These are phyloP conservation scores for Intellagama lesueurii DNA, from an alignment of 2,797 vertebrate species.

Conservation along the genomic window DNA sequence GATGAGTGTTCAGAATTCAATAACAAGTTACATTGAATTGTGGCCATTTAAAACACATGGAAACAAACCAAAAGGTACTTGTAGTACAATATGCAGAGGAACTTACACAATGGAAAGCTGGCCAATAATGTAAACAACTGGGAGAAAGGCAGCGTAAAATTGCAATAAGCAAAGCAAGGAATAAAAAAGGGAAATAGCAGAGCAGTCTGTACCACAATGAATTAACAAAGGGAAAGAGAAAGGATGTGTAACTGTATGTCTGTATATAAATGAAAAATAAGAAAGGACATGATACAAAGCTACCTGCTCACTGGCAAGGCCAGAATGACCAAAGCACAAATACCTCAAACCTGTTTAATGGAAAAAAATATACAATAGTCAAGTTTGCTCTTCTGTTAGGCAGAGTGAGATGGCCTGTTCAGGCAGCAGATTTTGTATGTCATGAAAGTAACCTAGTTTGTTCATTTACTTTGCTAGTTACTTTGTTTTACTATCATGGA, in stretches of 20 bases:
- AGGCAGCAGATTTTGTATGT: not conserved
- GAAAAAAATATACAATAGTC: not conserved
- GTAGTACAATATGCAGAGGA: not conserved
- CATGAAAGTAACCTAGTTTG: not conserved
- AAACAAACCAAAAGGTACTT: not conserved
- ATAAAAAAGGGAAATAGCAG: too few species aligned
- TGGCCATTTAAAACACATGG: not conserved
- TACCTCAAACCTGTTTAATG: not conserved
- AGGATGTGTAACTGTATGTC: not conserved
- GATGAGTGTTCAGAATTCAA: not conserved
- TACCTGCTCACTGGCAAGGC: not conserved
- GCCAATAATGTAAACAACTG: not conserved
- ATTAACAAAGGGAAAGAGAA: not conserved
- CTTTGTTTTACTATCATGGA: too few species aligned
- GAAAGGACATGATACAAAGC: not conserved
- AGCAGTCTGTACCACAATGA: not conserved
- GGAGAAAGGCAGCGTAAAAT: too few species aligned
- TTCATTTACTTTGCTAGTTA: too few species aligned
- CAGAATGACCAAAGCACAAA: not conserved
- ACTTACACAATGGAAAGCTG: not conserved
- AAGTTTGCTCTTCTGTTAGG: not conserved
- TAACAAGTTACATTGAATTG: not conserved
- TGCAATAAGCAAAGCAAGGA: too few species aligned
- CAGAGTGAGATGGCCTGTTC: not conserved
- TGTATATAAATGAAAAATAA: not conserved